These are phyloP conservation scores for Drosophila bocqueti DNA, from an alignment of 1,140 invertebrate species.

Conservation along the genomic window DNA sequence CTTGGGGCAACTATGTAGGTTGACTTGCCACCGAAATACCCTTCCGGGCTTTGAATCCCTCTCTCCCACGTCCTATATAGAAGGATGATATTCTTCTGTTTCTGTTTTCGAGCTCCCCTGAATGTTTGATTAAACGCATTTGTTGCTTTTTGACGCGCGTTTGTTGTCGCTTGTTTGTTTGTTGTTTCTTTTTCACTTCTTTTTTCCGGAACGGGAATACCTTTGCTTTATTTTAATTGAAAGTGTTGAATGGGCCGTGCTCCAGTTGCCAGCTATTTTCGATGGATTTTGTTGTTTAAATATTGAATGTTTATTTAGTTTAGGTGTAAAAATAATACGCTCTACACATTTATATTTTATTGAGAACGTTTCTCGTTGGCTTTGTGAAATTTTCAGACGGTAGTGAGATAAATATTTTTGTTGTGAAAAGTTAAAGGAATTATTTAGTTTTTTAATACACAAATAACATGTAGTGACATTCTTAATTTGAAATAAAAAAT, in stretches of 20 bases:
- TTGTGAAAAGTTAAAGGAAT: not conserved
- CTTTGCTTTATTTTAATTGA: constrained; percentile 61
- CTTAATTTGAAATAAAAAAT: too few species aligned
- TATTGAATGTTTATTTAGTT: constrained; percentile 25
- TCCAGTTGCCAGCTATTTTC: constrained; percentile 38
- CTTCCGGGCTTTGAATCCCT: constrained; percentile 28
- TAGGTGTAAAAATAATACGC: constrained; percentile 1
- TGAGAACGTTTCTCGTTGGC: not conserved
- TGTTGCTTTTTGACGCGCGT: constrained; percentile 76
- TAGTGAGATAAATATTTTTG: not conserved
- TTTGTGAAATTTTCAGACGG: not conserved
- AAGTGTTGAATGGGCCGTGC: constrained; percentile 41
- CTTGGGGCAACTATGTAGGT: constrained; percentile 43
- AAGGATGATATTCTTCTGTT: constrained; percentile 17
- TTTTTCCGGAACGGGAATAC: constrained; percentile 20
- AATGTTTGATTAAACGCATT: constrained; percentile 83
- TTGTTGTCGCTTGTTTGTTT: constrained; percentile 48
- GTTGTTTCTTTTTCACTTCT: not conserved
- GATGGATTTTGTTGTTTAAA: constrained; percentile 17
- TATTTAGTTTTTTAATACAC: too few species aligned
- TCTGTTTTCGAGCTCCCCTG: constrained; percentile 31
- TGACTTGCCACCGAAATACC: constrained; percentile 31
- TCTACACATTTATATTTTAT: not conserved
- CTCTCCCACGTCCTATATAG: constrained; percentile 5
- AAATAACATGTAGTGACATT: too few species aligned